A percentile compares a stretch with the other conserved stretches of the same genome.
These are phyloP conservation scores for Hirundichthys speculiger DNA, from an alignment of 2,113 vertebrate genomes.

Conservation along the genomic window DNA sequence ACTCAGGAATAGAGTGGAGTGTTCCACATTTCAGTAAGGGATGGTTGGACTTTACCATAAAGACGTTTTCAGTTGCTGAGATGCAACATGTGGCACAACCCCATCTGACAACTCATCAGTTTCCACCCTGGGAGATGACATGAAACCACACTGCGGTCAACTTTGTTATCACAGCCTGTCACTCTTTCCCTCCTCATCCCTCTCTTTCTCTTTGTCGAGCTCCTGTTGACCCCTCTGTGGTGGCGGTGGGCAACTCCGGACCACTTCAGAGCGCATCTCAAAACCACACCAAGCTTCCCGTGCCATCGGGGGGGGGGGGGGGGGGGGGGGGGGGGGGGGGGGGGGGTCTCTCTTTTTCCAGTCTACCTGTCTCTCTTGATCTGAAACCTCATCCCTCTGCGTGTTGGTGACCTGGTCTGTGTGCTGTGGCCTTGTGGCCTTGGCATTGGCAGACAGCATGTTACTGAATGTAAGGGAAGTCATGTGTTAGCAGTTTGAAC, in stretches of 20 bases:
- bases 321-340: slow-evolving; percentile 38
- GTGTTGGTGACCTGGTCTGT: slow-evolving; percentile 54
- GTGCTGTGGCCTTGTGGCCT: slow-evolving; percentile 62
- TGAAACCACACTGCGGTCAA: slow-evolving; percentile 63
- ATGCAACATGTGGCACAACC: slow-evolving; percentile 57
- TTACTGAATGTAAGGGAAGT: slow-evolving; percentile 65
- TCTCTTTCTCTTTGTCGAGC: slow-evolving; percentile 67
- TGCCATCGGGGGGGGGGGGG: slow-evolving; percentile 41
- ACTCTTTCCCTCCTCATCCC: slow-evolving; percentile 54
- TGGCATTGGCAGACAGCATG: slow-evolving; percentile 56
- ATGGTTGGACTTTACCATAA: slow-evolving; percentile 7
- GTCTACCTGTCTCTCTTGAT: slow-evolving; percentile 51
- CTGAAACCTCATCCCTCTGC: slow-evolving; percentile 62
- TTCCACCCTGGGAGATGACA: slow-evolving; percentile 60
- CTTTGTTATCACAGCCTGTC: slow-evolving; percentile 68
- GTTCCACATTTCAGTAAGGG: slow-evolving; percentile 11
- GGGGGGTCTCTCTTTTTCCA: slow-evolving; percentile 31
- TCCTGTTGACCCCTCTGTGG: slow-evolving; percentile 70
- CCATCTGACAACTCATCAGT: slow-evolving; percentile 62
- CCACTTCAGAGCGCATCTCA: slow-evolving; percentile 70
- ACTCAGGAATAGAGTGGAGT: background rate
- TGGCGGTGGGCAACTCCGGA: slow-evolving; percentile 44
- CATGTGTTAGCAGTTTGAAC: slow-evolving; percentile 85
- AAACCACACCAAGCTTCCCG: slow-evolving; percentile 58
- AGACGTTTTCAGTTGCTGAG: slow-evolving; percentile 7